A percentile compares a stretch with the other conserved stretches of the same genome.
Conservation (phyloP, 2,888 invertebrate species). For the Aleiodes alternator region DNA sequence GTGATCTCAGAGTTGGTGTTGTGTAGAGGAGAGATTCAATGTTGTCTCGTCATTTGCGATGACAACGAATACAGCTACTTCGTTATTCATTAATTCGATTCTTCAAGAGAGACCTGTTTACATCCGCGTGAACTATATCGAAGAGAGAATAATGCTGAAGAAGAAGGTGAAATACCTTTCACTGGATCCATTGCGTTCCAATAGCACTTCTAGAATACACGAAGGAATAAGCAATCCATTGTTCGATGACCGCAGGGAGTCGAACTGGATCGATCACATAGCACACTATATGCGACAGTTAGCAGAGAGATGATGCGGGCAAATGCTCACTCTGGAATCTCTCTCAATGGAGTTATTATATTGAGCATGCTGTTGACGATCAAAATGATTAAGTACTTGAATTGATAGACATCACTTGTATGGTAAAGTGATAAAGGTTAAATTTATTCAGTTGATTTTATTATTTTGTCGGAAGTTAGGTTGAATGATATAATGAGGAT, state of each 20-base stretch:
- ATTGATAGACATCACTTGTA: slow-evolving; percentile 17
- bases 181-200: slow-evolving; percentile 51
- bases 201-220: slow-evolving; percentile 57
- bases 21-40: not conserved
- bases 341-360: slow-evolving; percentile 40
- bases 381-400: not conserved
- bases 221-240: slow-evolving; percentile 55
- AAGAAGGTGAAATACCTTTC: slow-evolving; percentile 48
- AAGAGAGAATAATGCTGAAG: slow-evolving; percentile 5
- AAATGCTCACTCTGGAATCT: slow-evolving; percentile 36
- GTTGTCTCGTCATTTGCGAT: slow-evolving; percentile 39
- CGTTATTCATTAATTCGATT: slow-evolving; percentile 42
- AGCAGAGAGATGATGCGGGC: slow-evolving; percentile 38
- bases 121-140: slow-evolving; percentile 15
- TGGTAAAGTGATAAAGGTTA: not conserved
- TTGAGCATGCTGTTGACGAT: slow-evolving; percentile 28
- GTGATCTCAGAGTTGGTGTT: slow-evolving; percentile 27
- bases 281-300: slow-evolving; percentile 29
- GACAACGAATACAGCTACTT: slow-evolving; percentile 42
- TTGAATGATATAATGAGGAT: too few species aligned
- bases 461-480: not conserved
- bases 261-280: slow-evolving; percentile 45
- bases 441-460: slow-evolving; percentile 16
- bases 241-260: slow-evolving; percentile 55
- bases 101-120: slow-evolving; percentile 6